A percentile compares a stretch with the other conserved stretches of the same genome.
These are phyloP conservation scores for Drosophila truncata DNA, from an alignment of 1,140 invertebrate species.

Conservation along the genomic window DNA sequence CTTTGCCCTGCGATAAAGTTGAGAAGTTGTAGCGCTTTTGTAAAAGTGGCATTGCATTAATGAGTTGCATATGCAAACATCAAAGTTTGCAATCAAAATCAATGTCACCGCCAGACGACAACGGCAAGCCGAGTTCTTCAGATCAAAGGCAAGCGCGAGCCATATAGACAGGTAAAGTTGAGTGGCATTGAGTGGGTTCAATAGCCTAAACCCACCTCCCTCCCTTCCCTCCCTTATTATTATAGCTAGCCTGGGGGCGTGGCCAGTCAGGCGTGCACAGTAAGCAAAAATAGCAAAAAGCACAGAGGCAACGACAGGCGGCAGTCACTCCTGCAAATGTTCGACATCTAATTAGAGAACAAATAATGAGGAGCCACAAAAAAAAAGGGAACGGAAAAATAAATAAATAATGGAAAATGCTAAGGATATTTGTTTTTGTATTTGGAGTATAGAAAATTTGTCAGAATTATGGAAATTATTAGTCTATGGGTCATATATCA, in stretches of 20 bases:
- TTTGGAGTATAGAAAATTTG: neutral
- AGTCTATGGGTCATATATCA: neutral
- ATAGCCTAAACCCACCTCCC: slow-evolving; percentile 33
- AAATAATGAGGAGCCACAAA: slow-evolving; percentile 41
- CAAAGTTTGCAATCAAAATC: slow-evolving; percentile 66
- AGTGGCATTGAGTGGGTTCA: slow-evolving; percentile 57
- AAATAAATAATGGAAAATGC: slow-evolving; percentile 34
- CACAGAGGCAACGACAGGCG: slow-evolving; percentile 20
- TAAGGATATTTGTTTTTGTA: slow-evolving; percentile 9
- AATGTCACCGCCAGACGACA: slow-evolving; percentile 61
- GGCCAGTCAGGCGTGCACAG: slow-evolving; percentile 44
- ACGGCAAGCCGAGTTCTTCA: slow-evolving; percentile 14
- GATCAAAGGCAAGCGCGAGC: slow-evolving; percentile 19
- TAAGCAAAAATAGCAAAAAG: slow-evolving; percentile 40
- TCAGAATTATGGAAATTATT: slow-evolving; percentile 13
- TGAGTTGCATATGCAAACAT: slow-evolving; percentile 63
- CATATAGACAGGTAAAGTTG: slow-evolving; percentile 18
- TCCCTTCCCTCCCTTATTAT: neutral
- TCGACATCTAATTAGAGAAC: slow-evolving; percentile 64
- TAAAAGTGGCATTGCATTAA: slow-evolving; percentile 60
- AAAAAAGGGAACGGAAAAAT: neutral
- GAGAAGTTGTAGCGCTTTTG: slow-evolving; percentile 16
- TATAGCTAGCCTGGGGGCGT: slow-evolving; percentile 27
- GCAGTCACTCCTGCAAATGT: slow-evolving; percentile 36
- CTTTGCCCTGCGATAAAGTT: slow-evolving; percentile 28